phyloP scores from a whole-genome alignment of 2,113 vertebrate species.

The Jaculus jaculus region DNA sequence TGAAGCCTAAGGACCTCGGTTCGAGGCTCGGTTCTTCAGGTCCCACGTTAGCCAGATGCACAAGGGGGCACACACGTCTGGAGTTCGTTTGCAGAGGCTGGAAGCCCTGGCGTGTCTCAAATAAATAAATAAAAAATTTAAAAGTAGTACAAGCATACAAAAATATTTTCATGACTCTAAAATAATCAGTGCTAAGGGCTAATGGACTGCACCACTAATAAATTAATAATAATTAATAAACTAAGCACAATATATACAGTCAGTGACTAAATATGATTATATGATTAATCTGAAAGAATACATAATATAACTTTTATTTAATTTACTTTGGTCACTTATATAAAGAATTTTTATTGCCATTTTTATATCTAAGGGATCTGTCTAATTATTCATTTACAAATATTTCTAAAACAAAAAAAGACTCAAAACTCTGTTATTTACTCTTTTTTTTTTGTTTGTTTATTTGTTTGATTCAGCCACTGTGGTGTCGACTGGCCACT shows the following conservation, averaged over 20 bases:
- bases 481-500: not conserved
- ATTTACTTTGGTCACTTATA: not conserved
- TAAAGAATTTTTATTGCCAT: not conserved
- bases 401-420: not conserved
- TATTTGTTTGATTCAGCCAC: too few relatives aligned
- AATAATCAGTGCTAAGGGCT: not conserved
- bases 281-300: not conserved
- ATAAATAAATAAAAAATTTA: too few relatives aligned
- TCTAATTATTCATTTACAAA: not conserved
- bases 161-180: not conserved
- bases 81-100: too few relatives aligned
- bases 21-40: too few relatives aligned
- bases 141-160: not conserved
- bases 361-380: not conserved
- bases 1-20: too few relatives aligned
- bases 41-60: too few relatives aligned
- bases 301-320: not conserved
- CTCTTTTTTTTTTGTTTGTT: too few relatives aligned
- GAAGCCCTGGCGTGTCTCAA: too few relatives aligned
- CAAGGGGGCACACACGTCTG: too few relatives aligned
- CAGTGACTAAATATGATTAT: not conserved
- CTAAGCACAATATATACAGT: not conserved
- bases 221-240: not conserved
- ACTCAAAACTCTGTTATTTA: too few relatives aligned
- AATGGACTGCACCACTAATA: not conserved